Evolutionary conservation across 2,888 invertebrate genomes (phyloP).

Genomic region (Trimorus sp.): DNA sequence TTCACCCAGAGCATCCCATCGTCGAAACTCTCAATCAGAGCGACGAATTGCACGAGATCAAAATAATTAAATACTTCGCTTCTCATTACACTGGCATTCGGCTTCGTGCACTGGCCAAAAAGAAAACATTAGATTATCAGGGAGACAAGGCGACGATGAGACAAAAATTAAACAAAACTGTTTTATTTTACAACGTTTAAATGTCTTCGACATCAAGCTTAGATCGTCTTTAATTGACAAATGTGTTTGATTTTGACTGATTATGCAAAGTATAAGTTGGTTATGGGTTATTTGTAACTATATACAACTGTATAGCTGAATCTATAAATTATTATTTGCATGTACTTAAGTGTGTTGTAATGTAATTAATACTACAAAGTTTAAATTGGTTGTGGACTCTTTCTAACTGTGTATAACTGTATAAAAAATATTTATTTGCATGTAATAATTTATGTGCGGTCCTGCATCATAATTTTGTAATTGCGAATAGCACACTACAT

Average conservation of each 20-base stretch:
- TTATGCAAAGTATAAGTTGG: neutral
- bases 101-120: conserved; percentile 1
- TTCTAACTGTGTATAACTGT: too few species aligned
- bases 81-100: neutral
- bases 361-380: too few species aligned
- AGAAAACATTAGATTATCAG: conserved; percentile 17
- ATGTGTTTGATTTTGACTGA: neutral
- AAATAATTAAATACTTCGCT: conserved; percentile 12
- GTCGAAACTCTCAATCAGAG: conserved; percentile 2
- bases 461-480: too few species aligned
- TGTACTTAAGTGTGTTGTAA: too few species aligned
- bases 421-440: too few species aligned
- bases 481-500: too few species aligned
- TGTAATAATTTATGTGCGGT: too few species aligned
- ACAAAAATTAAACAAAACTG: conserved; percentile 14
- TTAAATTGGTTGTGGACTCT: too few species aligned
- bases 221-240: neutral
- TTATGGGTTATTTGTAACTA: too few species aligned
- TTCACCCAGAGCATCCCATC: conserved; percentile 10
- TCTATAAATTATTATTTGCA: too few species aligned
- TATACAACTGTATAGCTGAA: too few species aligned
- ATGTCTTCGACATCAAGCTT: conserved; percentile 1
- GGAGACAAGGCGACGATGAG: conserved; percentile 23
- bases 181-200: conserved; percentile 22
- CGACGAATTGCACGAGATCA: conserved; percentile 16